Evolutionary conservation across 2,888 invertebrate genomes (phyloP).

Genomic region (Tinea semifulvella): DNA sequence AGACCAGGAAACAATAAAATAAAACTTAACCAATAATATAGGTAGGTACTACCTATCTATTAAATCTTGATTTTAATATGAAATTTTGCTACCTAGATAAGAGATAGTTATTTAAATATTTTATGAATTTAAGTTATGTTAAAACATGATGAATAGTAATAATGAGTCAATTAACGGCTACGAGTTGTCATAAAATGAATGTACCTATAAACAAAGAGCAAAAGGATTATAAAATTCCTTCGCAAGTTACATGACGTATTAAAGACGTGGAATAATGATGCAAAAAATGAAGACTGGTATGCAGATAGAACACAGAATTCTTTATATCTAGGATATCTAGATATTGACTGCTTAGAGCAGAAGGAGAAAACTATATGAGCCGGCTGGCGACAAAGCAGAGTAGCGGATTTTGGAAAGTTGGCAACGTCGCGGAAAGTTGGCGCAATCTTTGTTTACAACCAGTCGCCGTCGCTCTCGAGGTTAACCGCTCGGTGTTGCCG

Average conservation of each 20-base stretch:
- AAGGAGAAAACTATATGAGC: conserved; percentile 24
- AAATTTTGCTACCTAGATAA: too few species aligned
- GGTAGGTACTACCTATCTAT: too few species aligned
- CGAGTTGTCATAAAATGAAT: neutral
- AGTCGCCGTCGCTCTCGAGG: conserved; percentile 24
- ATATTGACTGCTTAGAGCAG: conserved; percentile 15
- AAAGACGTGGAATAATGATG: conserved; percentile 6
- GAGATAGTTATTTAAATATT: too few species aligned
- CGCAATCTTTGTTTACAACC: conserved; percentile 53
- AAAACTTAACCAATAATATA: too few species aligned
- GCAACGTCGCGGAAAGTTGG: conserved; percentile 43
- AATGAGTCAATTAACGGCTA: neutral
- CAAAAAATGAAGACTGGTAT: conserved; percentile 12
- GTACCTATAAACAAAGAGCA: conserved; percentile 8
- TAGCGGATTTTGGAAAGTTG: conserved; percentile 26
- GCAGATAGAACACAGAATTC: conserved; percentile 8
- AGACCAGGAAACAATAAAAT: too few species aligned
- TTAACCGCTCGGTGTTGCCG: conserved; percentile 22
- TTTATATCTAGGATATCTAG: conserved; percentile 3
- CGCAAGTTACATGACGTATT: neutral
- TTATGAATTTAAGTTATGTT: too few species aligned
- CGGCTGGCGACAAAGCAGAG: conserved; percentile 30
- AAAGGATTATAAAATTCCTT: conserved; percentile 1
- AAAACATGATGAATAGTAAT: too few species aligned
- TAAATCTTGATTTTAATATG: too few species aligned